Conservation (phyloP, 2,888 invertebrate genomes). For the Polydrusus tereticollis region DNA sequence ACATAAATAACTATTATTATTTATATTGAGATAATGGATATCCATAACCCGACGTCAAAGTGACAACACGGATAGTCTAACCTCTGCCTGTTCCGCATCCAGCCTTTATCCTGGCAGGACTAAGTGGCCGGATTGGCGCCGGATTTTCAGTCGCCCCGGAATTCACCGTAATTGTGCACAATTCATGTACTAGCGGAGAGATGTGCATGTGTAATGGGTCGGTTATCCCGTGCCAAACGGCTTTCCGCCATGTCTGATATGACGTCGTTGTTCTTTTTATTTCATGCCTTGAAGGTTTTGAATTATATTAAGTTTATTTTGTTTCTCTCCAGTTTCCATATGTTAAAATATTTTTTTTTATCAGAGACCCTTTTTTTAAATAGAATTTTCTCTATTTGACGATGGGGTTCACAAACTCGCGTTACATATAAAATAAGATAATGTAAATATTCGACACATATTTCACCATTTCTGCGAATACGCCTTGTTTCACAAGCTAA, state of each 20-base stretch:
- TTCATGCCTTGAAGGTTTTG: background rate
- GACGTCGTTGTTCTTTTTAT: background rate
- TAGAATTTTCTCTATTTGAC: too few species aligned
- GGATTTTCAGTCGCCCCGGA: conserved; percentile 31
- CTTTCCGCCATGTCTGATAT: conserved; percentile 7
- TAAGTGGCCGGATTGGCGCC: conserved; percentile 32
- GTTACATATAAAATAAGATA: too few species aligned
- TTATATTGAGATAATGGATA: too few species aligned
- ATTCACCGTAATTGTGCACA: conserved; percentile 31
- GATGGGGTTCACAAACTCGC: too few species aligned
- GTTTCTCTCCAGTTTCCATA: background rate
- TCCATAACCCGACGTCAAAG: too few species aligned
- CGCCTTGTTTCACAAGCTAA: too few species aligned
- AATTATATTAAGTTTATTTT: background rate
- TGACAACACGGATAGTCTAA: background rate
- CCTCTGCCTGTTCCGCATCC: background rate
- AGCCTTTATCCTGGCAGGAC: conserved; percentile 16
- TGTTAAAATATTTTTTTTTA: too few species aligned
- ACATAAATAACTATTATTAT: background rate
- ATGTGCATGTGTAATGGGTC: conserved; percentile 28
- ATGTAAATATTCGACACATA: too few species aligned
- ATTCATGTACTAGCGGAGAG: conserved; percentile 19
- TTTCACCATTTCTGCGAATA: too few species aligned
- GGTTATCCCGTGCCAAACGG: conserved; percentile 28
- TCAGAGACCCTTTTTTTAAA: too few species aligned